Conservation (phyloP, 2,888 invertebrate species). For the Chironomus tentans region DNA sequence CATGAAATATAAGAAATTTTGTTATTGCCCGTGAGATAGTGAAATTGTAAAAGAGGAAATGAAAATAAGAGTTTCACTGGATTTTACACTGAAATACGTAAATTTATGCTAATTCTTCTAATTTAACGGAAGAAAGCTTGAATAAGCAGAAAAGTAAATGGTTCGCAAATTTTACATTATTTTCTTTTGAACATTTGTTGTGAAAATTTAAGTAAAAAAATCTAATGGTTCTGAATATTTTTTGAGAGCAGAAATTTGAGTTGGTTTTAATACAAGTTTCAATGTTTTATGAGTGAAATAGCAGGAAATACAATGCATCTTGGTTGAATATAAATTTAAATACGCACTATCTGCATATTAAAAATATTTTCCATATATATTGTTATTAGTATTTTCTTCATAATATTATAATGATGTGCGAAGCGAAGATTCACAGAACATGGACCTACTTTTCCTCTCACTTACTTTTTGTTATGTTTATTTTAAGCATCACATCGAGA, state of each 20-base stretch:
- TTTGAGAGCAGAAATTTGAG: too few species aligned
- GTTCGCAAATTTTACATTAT: too few species aligned
- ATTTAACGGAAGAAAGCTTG: neutral
- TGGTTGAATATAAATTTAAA: neutral
- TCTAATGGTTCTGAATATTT: too few species aligned
- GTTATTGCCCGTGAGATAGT: neutral
- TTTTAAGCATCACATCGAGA: neutral
- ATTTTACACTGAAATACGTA: neutral
- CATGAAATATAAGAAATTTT: neutral
- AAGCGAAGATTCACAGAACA: constrained; percentile 10
- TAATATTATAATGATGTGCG: neutral
- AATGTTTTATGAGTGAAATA: neutral
- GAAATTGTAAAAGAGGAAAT: neutral
- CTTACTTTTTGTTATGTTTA: neutral
- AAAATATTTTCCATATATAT: too few species aligned
- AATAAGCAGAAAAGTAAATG: neutral
- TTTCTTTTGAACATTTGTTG: too few species aligned
- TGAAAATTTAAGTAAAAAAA: too few species aligned
- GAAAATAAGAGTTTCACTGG: neutral
- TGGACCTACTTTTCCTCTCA: neutral
- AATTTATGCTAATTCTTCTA: neutral
- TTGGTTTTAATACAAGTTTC: too few species aligned
- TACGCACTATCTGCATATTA: neutral
- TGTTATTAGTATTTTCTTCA: neutral
- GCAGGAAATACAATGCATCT: neutral